Evolutionary conservation across 2,797 vertebrate genomes (phyloP), one percentile per base, ranked within the genome.

Genomic region (Paguma larvata): DNA sequence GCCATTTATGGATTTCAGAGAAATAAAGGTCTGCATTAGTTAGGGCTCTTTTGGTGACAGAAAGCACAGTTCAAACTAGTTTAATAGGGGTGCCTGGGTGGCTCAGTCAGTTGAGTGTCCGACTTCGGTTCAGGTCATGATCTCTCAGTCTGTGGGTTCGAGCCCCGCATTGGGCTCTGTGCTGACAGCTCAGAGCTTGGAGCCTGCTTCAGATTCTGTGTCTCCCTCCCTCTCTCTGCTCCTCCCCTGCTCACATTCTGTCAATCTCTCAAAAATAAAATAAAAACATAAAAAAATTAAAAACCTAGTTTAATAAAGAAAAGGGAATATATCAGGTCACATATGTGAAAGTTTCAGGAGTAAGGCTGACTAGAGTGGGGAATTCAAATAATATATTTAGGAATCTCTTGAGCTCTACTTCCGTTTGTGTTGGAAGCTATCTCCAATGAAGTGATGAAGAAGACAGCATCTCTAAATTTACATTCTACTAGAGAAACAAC

Each of bases 331-430:
- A 86, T 79, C 11, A 85, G 27, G 16, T 53, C 59, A 95, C 27
- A 23, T 92, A 89, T 68, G 9, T 75, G 12, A 25, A 95, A 67
- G 27, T 89, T 97, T 91, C 48, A 83, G 48, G 48, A 85, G 18
- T 80, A 77, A 51, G 21, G 13, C 48, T 90, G 30, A 80, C 38
- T 62, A 0, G 25, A 94, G 13, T 2, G 80, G 51, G 32, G 3
- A 88, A 91, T 88, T 75, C 25, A 68, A 90, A 91, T 84, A 11
- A 48, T 56, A 70, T 44, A 2, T 32, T 87, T 91, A 85, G 30
- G 82, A 88, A 86, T 78, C 9, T 34, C 38, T 48, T 88, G 10
- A 77, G 32, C 10, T 92, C 34, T 67, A 13, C 3, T 85, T 65
- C 85, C 14, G 12, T 75, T 73, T 95, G 23, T 91, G 41, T 9